Percentiles rank a stretch among this genome's conserved stretches.
phyloP scores from a whole-genome alignment of 1,140 invertebrate genomes.

The Pissodes strobi region DNA sequence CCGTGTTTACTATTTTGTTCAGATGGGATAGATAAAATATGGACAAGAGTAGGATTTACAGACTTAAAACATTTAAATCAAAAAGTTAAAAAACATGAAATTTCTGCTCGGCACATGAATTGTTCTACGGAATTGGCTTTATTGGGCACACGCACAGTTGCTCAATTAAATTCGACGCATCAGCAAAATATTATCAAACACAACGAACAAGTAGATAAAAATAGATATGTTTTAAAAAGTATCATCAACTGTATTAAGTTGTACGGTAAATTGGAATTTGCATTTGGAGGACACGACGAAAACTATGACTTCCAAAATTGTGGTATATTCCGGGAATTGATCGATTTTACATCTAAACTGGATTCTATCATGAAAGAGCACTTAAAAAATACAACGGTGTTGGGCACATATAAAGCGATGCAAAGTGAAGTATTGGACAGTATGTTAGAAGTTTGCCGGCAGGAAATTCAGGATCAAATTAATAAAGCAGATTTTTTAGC shows the following conservation, averaged over 20 bases:
- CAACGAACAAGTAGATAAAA: conserved; percentile 27
- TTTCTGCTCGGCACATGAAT: conserved; percentile 5
- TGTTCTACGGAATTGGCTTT: conserved; percentile 1
- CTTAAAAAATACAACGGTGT: conserved; percentile 42
- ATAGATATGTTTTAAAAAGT: conserved; percentile 23
- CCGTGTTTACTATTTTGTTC: conserved; percentile 19
- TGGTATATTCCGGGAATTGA: conserved; percentile 14
- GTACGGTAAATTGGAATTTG: conserved; percentile 27
- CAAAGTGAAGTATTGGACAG: conserved; percentile 43
- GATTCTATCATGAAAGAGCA: conserved; percentile 44
- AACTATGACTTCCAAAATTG: conserved; percentile 5
- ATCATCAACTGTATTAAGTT: conserved; percentile 30
- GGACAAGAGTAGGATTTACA: not conserved
- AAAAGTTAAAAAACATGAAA: conserved; percentile 17
- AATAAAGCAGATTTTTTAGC: conserved; percentile 44
- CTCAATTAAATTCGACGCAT: conserved; percentile 10
- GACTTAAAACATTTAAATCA: no score
- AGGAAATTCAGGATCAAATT: no score
- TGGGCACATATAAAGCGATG: no score
- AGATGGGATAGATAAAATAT: conserved; percentile 3
- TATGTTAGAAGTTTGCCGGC: conserved; percentile 42
- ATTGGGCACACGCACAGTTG: not conserved
- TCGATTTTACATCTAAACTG: conserved; percentile 32
- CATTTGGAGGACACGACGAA: conserved; percentile 21
- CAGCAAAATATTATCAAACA: conserved; percentile 5